Evolutionary conservation across 2,797 vertebrate genomes (phyloP), one percentile per base, ranked within the genome.

Genomic region (Schizopygopsis malacanthus): DNA sequence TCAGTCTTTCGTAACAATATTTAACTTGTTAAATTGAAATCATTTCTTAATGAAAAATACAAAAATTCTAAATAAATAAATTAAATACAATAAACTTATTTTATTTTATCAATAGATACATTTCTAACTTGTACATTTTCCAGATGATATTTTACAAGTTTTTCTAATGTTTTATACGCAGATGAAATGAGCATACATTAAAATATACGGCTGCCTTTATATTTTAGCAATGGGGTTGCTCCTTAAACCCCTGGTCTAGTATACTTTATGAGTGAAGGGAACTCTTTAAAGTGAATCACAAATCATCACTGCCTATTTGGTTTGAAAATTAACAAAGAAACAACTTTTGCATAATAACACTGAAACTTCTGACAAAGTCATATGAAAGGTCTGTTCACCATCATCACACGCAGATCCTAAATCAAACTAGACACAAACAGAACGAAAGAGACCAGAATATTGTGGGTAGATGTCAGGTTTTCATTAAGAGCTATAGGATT

Each of bases 401-500:
- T 92, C 45, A 59, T 92, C 90, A 89, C 88, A 91, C 81, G 52
- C 81, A 85, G 1, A 63, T 86, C 45, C 86, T 92, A 82, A 78
- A 90, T 89, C 81, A 63, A 81, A 77, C 39, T 15, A 79, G 61
- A 72, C 65, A 59, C 41, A 45, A 82, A 85, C 78, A 65, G 76
- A 82, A 77, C 39, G 90, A 91, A 92, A 92, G 88, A 93, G 93
- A 93, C 91, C 90, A 94, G 87, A 61, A 33, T 83, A 92, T 94
- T 92, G 88, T 90, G 89, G 87, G 79, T 85, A 89, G 61, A 81
- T 93, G 92, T 89, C 89, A 93, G 94, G 91, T 79, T 94, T 94
- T 93, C 87, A 94, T 95, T 93, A 93, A 85, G 83, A 92, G 89
- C 87, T 91, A 87, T 91, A 88, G 89, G 91, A 91, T 93, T 90